These are phyloP conservation scores for Drosophila melanogaster DNA, from an alignment of 1,140 invertebrate genomes.

Conservation along the genomic window Release_6_plus_ISO1_MT NT_033777.3:6901501-6902000, in stretches of 20 bases:
- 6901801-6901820: conserved; percentile 68
- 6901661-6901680: conserved; percentile 3
- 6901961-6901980: not conserved
- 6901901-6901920: conserved; percentile 34
- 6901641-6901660: conserved; percentile 72
- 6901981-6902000: not conserved
- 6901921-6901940: conserved; percentile 30
- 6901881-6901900: conserved; percentile 32
- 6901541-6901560: conserved; percentile 83
- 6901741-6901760: conserved; percentile 84
- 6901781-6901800: conserved; percentile 73
- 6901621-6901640: conserved; percentile 80
- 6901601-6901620: conserved; percentile 79
- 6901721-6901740: conserved; percentile 58
- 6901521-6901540: conserved; percentile 66
- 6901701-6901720: conserved; percentile 54
- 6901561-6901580: conserved; percentile 84
- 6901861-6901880: conserved; percentile 44
- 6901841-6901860: conserved; percentile 48
- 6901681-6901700: conserved; percentile 55
- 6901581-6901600: conserved; percentile 83
- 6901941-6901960: not conserved
- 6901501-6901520: conserved; percentile 43
- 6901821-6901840: conserved; percentile 55
- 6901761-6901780: conserved; percentile 78